Conservation (phyloP, 2,113 vertebrate species). For the Herpailurus yagouaroundi region DNA sequence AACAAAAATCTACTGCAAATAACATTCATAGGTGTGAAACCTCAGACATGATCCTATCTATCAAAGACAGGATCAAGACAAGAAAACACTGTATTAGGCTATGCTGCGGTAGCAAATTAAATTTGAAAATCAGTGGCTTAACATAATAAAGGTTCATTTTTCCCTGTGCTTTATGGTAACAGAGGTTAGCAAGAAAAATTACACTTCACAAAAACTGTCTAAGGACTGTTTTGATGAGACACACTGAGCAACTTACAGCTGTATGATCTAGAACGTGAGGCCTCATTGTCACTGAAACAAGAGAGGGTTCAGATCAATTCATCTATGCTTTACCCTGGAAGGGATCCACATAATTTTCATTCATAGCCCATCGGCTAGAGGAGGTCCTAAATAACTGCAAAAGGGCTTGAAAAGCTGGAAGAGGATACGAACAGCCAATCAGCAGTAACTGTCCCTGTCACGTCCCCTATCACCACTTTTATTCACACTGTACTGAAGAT, state of each 20-base stretch:
- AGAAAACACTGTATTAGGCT: background rate
- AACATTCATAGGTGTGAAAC: background rate
- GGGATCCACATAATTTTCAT: background rate
- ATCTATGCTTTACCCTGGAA: background rate
- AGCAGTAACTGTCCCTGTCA: background rate
- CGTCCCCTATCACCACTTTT: background rate
- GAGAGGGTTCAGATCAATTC: background rate
- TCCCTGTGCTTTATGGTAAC: background rate
- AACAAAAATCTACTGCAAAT: background rate
- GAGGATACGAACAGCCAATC: background rate
- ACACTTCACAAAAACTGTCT: background rate
- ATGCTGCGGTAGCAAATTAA: background rate
- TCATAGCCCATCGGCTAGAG: background rate
- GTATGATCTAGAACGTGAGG: background rate
- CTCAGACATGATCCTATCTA: background rate
- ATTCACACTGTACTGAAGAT: background rate
- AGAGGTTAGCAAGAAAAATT: slow-evolving; percentile 1
- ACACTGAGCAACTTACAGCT: background rate
- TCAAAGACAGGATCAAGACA: background rate
- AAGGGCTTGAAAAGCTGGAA: background rate
- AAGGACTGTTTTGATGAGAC: background rate
- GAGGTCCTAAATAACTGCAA: background rate
- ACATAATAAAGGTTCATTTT: background rate
- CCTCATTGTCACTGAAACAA: background rate
- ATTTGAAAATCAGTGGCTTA: background rate